Evolutionary conservation across 2,113 vertebrate genomes (phyloP).

Genomic region (Tyto alba): DNA sequence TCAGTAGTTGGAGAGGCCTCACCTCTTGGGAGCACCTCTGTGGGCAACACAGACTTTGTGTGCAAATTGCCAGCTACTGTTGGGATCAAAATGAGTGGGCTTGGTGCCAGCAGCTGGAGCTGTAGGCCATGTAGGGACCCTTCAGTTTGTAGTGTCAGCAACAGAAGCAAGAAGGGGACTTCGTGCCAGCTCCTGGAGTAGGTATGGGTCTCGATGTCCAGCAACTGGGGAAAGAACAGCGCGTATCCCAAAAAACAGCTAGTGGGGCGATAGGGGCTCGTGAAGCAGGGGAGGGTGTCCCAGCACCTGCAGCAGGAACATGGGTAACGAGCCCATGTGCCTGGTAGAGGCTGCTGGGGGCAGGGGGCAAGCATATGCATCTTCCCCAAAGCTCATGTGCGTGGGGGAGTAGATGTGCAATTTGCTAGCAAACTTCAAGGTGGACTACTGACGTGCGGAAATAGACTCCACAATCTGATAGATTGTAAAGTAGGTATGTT

Average conservation of each 20-base stretch:
- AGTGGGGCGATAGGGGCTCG: neutral
- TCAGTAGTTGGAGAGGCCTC: neutral
- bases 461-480: too few species aligned
- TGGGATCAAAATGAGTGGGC: accelerated
- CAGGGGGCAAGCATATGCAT: accelerated
- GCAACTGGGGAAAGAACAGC: neutral
- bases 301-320: neutral
- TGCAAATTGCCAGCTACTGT: neutral
- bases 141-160: neutral
- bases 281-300: neutral
- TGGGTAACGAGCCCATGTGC: accelerated
- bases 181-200: neutral
- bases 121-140: neutral
- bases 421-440: neutral
- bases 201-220: neutral
- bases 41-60: neutral
- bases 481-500: too few species aligned
- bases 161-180: neutral
- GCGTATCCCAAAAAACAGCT: neutral
- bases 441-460: too few species aligned
- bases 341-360: neutral
- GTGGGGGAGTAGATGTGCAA: accelerated
- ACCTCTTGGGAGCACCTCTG: neutral
- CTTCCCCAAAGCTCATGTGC: neutral
- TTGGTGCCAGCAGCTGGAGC: neutral